phyloP scores from a whole-genome alignment of 2,888 invertebrate genomes.

The Phyllotreta striolata region DNA sequence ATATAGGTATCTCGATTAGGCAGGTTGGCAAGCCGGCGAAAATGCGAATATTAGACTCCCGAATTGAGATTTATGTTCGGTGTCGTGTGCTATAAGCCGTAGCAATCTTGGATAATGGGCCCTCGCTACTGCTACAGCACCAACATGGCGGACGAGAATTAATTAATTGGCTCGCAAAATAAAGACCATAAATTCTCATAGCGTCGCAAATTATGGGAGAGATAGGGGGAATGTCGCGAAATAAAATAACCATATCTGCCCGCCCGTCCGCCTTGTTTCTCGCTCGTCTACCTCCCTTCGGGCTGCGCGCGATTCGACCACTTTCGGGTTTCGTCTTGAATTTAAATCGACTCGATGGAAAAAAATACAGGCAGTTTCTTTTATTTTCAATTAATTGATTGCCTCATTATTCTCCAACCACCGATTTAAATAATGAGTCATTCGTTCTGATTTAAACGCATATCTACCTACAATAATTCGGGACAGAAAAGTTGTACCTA shows the following conservation, averaged over 20 bases:
- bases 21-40: slow-evolving; percentile 22
- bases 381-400: slow-evolving; percentile 13
- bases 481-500: no score
- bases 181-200: slow-evolving; percentile 63
- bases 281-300: slow-evolving; percentile 28
- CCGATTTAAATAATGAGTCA: neutral
- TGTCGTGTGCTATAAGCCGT: slow-evolving; percentile 61
- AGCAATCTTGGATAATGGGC: slow-evolving; percentile 62
- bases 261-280: slow-evolving; percentile 41
- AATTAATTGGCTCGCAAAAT: slow-evolving; percentile 64
- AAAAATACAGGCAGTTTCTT: slow-evolving; percentile 6
- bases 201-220: slow-evolving; percentile 63
- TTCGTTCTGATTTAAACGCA: no score
- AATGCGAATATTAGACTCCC: slow-evolving; percentile 59
- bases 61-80: slow-evolving; percentile 60
- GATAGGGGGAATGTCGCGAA: slow-evolving; percentile 62
- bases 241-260: slow-evolving; percentile 63
- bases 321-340: slow-evolving; percentile 32
- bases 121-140: slow-evolving; percentile 47
- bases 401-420: slow-evolving; percentile 9
- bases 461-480: no score
- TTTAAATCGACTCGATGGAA: slow-evolving; percentile 26
- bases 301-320: slow-evolving; percentile 15
- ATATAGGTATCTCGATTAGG: slow-evolving; percentile 30
- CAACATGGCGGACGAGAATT: slow-evolving; percentile 61